Percentiles rank a stretch among this genome's conserved stretches.
phyloP scores from a whole-genome alignment of 2,888 invertebrate species.

The Lasioglossum morio region DNA sequence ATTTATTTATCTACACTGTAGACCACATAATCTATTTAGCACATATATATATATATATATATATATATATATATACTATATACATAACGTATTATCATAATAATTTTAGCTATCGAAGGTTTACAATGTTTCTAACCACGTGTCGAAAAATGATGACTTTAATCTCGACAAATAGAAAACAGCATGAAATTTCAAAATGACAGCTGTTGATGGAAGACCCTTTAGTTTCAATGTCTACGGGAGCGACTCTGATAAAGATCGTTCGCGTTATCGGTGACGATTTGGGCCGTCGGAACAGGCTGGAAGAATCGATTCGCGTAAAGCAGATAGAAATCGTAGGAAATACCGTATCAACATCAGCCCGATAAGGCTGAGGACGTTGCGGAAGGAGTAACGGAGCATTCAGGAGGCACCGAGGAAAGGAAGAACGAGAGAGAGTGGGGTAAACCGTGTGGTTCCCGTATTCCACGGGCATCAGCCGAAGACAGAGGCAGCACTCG shows the following conservation, averaged over 20 bases:
- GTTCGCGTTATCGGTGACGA: neutral
- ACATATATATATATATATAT: too few species aligned
- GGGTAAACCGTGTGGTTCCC: conserved; percentile 61
- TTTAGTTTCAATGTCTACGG: neutral
- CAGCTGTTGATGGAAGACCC: too few species aligned
- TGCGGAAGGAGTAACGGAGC: conserved; percentile 59
- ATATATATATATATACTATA: too few species aligned
- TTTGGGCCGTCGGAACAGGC: neutral
- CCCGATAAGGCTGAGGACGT: conserved; percentile 29
- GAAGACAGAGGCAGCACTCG: conserved; percentile 63
- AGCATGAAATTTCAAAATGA: too few species aligned
- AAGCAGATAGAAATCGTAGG: neutral
- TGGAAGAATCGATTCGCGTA: neutral
- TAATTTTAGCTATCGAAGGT: too few species aligned
- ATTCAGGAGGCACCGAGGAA: conserved; percentile 52
- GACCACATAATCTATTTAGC: too few species aligned
- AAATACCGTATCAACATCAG: conserved; percentile 9
- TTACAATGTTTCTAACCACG: too few species aligned
- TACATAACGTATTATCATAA: too few species aligned
- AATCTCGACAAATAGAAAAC: too few species aligned
- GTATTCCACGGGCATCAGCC: conserved; percentile 46
- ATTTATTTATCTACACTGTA: too few species aligned
- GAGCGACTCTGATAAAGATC: neutral
- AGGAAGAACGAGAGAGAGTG: conserved; percentile 38
- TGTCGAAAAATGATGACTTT: too few species aligned